phyloP scores from a whole-genome alignment of 2,113 vertebrate species.

The Hippocampus abdominalis region DNA sequence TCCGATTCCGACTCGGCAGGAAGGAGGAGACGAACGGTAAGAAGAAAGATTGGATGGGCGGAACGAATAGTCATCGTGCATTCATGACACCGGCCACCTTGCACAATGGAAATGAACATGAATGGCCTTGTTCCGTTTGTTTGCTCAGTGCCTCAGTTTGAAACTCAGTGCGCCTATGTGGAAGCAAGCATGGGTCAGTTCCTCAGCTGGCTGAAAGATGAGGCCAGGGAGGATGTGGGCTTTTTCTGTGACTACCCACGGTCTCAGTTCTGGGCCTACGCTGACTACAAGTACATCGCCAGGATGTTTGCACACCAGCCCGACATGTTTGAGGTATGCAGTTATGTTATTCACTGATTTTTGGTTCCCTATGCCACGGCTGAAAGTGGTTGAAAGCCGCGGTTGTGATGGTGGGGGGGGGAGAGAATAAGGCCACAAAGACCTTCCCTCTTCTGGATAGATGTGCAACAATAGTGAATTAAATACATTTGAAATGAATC shows the following conservation, averaged over 20 bases:
- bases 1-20: conserved; percentile 84
- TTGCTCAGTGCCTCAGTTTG: conserved; percentile 85
- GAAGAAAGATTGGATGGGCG: neutral
- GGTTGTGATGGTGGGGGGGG: too few relatives aligned
- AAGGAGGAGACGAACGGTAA: conserved; percentile 73
- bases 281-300: conserved; percentile 94
- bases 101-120: conserved; percentile 1
- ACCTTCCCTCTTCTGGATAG: too few relatives aligned
- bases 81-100: neutral
- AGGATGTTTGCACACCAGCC: conserved; percentile 81
- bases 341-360: neutral
- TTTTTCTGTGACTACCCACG: conserved; percentile 75
- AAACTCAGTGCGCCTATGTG: conserved; percentile 83
- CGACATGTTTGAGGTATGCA: conserved; percentile 83
- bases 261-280: conserved; percentile 89
- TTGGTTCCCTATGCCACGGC: too few relatives aligned
- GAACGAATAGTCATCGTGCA: neutral
- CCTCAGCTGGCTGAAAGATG: conserved; percentile 75
- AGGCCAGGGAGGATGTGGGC: conserved; percentile 57
- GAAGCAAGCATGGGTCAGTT: conserved; percentile 83
- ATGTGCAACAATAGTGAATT: too few relatives aligned
- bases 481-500: too few relatives aligned
- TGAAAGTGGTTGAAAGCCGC: too few relatives aligned
- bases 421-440: too few relatives aligned
- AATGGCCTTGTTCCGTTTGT: neutral